Percentiles rank a stretch among this genome's conserved stretches.
Evolutionary conservation across 1,140 invertebrate genomes (phyloP).

Genomic region (Bombyx mori): DNA sequence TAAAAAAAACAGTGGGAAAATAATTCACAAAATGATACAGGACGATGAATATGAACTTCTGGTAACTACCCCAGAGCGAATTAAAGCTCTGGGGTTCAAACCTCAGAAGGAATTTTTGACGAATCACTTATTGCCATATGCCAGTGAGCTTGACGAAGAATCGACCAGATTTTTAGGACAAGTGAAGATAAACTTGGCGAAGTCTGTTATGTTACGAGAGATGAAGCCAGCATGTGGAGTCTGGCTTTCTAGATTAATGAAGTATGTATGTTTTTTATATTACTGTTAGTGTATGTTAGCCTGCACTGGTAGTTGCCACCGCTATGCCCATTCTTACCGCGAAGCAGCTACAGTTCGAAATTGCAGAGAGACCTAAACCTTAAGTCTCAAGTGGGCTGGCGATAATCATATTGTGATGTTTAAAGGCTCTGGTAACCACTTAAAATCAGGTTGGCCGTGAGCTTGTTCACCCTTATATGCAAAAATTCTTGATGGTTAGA

Average conservation of each 20-base stretch:
- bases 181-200: conserved; percentile 80
- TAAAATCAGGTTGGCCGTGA: too few relatives aligned
- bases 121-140: conserved; percentile 80
- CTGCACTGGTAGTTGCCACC: too few relatives aligned
- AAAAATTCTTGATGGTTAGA: too few relatives aligned
- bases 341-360: too few relatives aligned
- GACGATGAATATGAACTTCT: conserved; percentile 50
- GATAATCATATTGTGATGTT: too few relatives aligned
- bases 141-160: conserved; percentile 76
- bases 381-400: too few relatives aligned
- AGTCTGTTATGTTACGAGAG: conserved; percentile 77
- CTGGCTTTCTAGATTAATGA: conserved; percentile 76
- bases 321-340: too few relatives aligned
- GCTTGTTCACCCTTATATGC: too few relatives aligned
- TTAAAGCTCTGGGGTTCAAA: conserved; percentile 47
- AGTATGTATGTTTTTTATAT: conserved; percentile 55
- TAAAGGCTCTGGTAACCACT: too few relatives aligned
- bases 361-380: too few relatives aligned
- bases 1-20: conserved; percentile 11
- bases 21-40: conserved; percentile 41
- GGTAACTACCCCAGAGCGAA: conserved; percentile 39
- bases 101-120: conserved; percentile 77
- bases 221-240: conserved; percentile 76
- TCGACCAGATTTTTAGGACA: conserved; percentile 72
- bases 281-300: too few relatives aligned